Evolutionary conservation across 2,113 vertebrate genomes (phyloP).

Genomic region (Arothron firmamentum): DNA sequence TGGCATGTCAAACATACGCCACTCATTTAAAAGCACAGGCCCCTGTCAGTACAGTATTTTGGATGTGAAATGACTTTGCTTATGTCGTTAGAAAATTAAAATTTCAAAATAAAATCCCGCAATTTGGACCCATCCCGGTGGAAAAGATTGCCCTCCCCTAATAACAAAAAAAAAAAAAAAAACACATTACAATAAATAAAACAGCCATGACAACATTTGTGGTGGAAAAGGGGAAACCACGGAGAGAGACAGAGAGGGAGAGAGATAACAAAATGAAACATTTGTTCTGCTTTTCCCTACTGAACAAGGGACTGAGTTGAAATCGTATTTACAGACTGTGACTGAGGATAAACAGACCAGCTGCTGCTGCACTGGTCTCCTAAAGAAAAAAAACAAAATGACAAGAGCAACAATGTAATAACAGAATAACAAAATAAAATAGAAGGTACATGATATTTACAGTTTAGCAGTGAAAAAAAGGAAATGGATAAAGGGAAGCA

Average conservation of each 20-base stretch:
- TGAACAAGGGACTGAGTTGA: conserved; percentile 67
- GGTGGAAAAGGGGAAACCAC: conserved; percentile 36
- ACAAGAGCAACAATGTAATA: conserved; percentile 77
- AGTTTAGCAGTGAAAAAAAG: conserved; percentile 70
- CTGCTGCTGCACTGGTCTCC: conserved; percentile 65
- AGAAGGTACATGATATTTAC: conserved; percentile 82
- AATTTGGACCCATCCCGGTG: conserved; percentile 34
- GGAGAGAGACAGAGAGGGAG: conserved; percentile 66
- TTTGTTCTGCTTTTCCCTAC: conserved; percentile 70
- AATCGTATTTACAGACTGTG: conserved; percentile 78
- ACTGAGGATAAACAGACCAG: conserved; percentile 70
- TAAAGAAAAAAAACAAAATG: conserved; percentile 68
- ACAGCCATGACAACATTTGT: conserved; percentile 67
- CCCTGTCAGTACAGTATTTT: conserved; percentile 69
- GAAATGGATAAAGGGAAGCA: conserved; percentile 14
- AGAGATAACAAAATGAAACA: conserved; percentile 69
- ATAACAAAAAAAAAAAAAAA: conserved; percentile 17
- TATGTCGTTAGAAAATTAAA: conserved; percentile 49
- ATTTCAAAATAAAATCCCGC: conserved; percentile 26
- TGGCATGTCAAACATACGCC: conserved; percentile 44
- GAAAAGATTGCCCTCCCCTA: conserved; percentile 22
- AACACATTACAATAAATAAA: conserved; percentile 78
- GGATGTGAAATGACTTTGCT: conserved; percentile 60
- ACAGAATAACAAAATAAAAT: conserved; percentile 77
- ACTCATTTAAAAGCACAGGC: conserved; percentile 34